Conservation (phyloP, 2,888 invertebrate species). For the Tortricodes alternella region DNA sequence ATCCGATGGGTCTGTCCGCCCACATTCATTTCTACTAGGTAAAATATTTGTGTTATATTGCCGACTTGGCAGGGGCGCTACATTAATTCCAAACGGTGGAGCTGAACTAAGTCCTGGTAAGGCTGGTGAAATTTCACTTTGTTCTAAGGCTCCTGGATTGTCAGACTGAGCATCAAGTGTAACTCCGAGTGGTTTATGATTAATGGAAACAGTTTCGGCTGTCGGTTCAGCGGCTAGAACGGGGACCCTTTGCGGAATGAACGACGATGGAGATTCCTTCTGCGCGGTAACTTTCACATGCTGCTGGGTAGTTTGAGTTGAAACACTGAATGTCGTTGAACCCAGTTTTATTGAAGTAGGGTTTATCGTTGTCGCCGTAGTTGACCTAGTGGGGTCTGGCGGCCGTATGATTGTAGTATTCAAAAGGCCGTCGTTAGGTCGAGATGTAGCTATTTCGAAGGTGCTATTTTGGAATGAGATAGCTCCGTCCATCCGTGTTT, state of each 20-base stretch:
- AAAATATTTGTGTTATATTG: slow-evolving; percentile 37
- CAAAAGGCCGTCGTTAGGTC: neutral
- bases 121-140: neutral
- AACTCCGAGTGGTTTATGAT: slow-evolving; percentile 6
- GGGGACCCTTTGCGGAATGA: neutral
- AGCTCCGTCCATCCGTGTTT: slow-evolving; percentile 11
- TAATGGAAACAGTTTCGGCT: neutral
- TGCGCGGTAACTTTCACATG: neutral
- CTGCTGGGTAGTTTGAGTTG: neutral
- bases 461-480: slow-evolving; percentile 14
- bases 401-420: neutral
- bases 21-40: slow-evolving; percentile 52
- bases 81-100: neutral
- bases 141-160: neutral
- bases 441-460: neutral
- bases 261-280: neutral
- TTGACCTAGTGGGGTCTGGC: neutral
- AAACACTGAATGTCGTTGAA: neutral
- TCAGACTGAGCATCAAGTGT: neutral
- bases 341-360: neutral
- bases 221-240: neutral
- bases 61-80: neutral
- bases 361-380: neutral
- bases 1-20: slow-evolving; percentile 49
- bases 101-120: neutral